Percentiles rank a stretch among this genome's conserved stretches.
Conservation (phyloP, 2,113 vertebrate species). For the Apodemus sylvaticus region DNA sequence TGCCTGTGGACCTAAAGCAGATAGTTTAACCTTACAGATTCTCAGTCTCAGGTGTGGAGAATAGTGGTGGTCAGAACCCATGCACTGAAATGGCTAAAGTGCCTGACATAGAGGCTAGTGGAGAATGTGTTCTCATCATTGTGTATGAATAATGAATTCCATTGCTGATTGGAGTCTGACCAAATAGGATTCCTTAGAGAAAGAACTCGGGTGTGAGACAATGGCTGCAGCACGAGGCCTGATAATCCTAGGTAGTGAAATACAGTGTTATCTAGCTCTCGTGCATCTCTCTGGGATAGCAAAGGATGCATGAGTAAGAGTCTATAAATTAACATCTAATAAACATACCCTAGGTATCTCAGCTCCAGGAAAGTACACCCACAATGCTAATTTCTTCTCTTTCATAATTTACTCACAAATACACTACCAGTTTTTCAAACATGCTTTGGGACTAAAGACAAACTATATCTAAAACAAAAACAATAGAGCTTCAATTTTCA, state of each 20-base stretch:
- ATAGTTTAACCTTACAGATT: not conserved
- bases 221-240: not conserved
- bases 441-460: not conserved
- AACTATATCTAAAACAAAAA: constrained; percentile 9
- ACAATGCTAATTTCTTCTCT: not conserved
- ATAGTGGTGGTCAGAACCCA: not conserved
- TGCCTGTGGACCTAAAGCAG: not conserved
- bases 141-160: not conserved
- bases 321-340: not conserved
- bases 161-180: not conserved
- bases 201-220: not conserved
- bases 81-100: not conserved
- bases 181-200: not conserved
- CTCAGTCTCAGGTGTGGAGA: too few species aligned
- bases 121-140: not conserved
- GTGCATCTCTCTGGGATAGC: not conserved
- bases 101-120: not conserved
- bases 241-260: not conserved
- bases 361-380: not conserved
- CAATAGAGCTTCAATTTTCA: constrained; percentile 4
- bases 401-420: not conserved
- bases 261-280: not conserved
- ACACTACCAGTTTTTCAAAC: not conserved
- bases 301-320: not conserved
- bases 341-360: not conserved